These are phyloP conservation scores for Morinoia aosen DNA, from an alignment of 2,888 invertebrate genomes.

Conservation along the genomic window DNA sequence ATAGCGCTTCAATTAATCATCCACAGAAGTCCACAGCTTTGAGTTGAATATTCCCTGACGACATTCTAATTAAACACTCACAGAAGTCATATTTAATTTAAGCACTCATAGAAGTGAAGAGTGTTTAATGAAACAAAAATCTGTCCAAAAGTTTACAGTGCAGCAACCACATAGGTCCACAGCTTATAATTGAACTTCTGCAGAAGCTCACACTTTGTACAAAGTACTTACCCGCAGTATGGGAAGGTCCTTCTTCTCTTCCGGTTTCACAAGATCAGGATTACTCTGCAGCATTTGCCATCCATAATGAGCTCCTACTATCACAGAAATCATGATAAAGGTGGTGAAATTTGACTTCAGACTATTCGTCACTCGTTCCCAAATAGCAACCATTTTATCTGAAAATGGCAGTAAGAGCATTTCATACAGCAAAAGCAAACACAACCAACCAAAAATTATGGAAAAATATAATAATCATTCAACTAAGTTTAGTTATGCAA, in stretches of 20 bases:
- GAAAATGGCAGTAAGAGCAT: background rate
- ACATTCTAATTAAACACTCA: background rate
- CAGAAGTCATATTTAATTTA: background rate
- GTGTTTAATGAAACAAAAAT: too few relatives aligned
- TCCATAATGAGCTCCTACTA: constrained; percentile 15
- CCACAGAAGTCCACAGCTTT: too few relatives aligned
- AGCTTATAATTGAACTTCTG: background rate
- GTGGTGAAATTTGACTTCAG: background rate
- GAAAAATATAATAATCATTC: too few relatives aligned
- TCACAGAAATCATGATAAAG: background rate
- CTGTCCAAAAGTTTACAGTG: too few relatives aligned
- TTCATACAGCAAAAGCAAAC: too few relatives aligned
- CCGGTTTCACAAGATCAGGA: constrained; percentile 26
- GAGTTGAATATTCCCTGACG: too few relatives aligned
- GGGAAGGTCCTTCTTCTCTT: constrained; percentile 1
- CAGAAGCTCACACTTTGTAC: background rate
- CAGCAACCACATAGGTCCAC: background rate
- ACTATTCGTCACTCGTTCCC: background rate
- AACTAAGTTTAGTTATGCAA: too few relatives aligned
- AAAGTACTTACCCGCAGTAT: background rate
- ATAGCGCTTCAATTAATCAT: too few relatives aligned
- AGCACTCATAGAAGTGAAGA: background rate
- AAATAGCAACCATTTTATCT: constrained; percentile 1
- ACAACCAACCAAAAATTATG: too few relatives aligned
- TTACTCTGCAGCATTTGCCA: background rate